These are phyloP conservation scores for Rhinophrynus dorsalis DNA, from an alignment of 2,797 vertebrate species.

Conservation along the genomic window DNA sequence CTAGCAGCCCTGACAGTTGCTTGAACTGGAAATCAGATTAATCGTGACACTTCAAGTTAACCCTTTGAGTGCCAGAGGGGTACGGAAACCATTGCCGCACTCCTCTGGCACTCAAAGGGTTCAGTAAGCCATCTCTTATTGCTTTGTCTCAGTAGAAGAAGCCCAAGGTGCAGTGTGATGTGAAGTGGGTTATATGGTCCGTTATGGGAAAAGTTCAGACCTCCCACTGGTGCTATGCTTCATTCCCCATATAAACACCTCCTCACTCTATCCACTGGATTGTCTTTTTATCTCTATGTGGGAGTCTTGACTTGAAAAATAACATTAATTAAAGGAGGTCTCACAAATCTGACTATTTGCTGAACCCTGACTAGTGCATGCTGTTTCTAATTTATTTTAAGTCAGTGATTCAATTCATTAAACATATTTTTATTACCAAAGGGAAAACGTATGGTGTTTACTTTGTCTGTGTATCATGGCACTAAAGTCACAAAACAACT, in stretches of 20 bases:
- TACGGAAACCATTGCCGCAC: too few relatives aligned
- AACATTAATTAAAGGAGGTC: neutral
- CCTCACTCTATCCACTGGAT: neutral
- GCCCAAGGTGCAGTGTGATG: too few relatives aligned
- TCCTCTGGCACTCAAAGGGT: too few relatives aligned
- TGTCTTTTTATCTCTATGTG: neutral
- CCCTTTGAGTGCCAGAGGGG: too few relatives aligned
- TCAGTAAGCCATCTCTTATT: neutral
- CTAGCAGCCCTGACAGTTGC: too few relatives aligned
- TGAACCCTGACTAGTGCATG: neutral
- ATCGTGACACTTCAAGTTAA: too few relatives aligned
- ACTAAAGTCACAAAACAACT: too few relatives aligned
- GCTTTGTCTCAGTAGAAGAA: neutral
- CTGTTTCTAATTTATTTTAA: neutral
- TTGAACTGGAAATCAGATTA: too few relatives aligned
- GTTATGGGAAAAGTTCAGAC: neutral
- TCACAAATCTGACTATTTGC: neutral
- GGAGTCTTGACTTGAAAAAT: neutral
- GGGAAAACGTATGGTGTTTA: too few relatives aligned
- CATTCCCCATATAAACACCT: constrained; percentile 6
- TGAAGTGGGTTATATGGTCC: neutral
- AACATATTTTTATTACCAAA: too few relatives aligned
- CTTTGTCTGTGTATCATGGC: too few relatives aligned
- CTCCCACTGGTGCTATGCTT: neutral
- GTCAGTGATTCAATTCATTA: neutral